A percentile compares a stretch with the other conserved stretches of the same genome.
These are phyloP conservation scores for Apoda limacodes DNA, from an alignment of 2,888 invertebrate genomes.

Conservation along the genomic window DNA sequence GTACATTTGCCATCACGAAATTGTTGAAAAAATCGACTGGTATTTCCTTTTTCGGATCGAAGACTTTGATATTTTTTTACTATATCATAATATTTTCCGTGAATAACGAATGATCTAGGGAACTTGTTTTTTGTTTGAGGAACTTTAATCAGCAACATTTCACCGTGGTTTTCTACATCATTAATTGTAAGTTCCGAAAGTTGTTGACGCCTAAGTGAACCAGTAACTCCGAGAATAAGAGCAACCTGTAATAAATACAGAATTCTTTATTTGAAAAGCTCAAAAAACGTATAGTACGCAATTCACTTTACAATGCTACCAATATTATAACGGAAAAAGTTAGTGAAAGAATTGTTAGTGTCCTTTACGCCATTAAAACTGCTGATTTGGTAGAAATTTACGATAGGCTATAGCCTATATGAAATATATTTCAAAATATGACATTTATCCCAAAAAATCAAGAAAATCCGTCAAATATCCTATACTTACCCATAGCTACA, in stretches of 20 bases:
- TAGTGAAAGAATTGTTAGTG: too few species aligned
- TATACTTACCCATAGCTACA: too few species aligned
- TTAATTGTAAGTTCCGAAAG: slow-evolving; percentile 9
- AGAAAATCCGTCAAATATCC: too few species aligned
- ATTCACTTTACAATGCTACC: slow-evolving; percentile 1
- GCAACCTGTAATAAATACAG: slow-evolving; percentile 12
- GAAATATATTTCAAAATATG: too few species aligned
- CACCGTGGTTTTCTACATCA: slow-evolving; percentile 14
- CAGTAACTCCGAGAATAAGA: slow-evolving; percentile 16
- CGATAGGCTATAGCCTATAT: too few species aligned
- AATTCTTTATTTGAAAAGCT: slow-evolving; percentile 1
- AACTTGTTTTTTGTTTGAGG: slow-evolving; percentile 14
- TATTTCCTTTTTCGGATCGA: slow-evolving; percentile 12
- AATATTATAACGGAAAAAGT: slow-evolving; percentile 14
- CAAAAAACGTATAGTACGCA: not conserved
- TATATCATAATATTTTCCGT: slow-evolving; percentile 7
- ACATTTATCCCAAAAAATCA: too few species aligned
- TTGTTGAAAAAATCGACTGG: slow-evolving; percentile 15
- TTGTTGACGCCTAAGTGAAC: slow-evolving; percentile 11
- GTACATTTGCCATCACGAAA: slow-evolving; percentile 17
- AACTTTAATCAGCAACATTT: slow-evolving; percentile 11
- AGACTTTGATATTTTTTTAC: slow-evolving; percentile 14
- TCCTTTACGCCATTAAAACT: too few species aligned
- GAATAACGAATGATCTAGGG: slow-evolving; percentile 10
- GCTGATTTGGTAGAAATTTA: too few species aligned